Base-by-base conservation (phyloP, 2,113 vertebrate genomes). In the Brienomyrus brachyistius region DNA sequence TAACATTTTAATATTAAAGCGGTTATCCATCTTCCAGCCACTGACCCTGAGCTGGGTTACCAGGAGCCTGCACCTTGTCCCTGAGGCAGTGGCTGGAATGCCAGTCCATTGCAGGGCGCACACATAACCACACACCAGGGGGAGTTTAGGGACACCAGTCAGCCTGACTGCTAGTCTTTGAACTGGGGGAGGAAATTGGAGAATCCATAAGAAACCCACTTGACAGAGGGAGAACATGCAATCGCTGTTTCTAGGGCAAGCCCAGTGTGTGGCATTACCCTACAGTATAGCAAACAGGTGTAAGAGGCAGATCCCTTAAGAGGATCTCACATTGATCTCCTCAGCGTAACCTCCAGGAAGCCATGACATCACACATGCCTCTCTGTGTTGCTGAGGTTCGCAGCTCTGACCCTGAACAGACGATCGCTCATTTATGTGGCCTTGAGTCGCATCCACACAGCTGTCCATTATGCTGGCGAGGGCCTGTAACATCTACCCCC, bases 401-500 rank as follows among this genome's bases (percentile, higher is more conserved):
- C 62, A 31, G 62, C 62, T 43, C 31, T 43, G 31, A 35, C 40
- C 40, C 40, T 48, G 45, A 84, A 84, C 40, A 48, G 82, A 43
- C 6, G 23, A 45, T 82, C 85, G 40, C 21, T 31, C 85, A 86
- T 8, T 31, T 21, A 45, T 89, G 59, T 93, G 9, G 94, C 96
- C 96, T 97, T 94, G 96, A 95, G 88, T 70, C 51, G 43, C 90
- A 59, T 88, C 40, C 21, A 70, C 91, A 84, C 91, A 97, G 97
- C 90, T 97, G 50, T 96, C 96, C n/a, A 93, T 97, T 93, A 96
- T 97, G 91, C 88, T 96, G 90, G 96, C 96, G 86, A 96, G 97
- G 95, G 96, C 96, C 35, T 96, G 94, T 94, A 97, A 97, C 88
- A 96, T 98, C 93, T 97, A 98, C 27, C 96, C 97, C 0, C 94